Conservation (phyloP, 2,888 invertebrate genomes). For the Julus scandinavius region DNA sequence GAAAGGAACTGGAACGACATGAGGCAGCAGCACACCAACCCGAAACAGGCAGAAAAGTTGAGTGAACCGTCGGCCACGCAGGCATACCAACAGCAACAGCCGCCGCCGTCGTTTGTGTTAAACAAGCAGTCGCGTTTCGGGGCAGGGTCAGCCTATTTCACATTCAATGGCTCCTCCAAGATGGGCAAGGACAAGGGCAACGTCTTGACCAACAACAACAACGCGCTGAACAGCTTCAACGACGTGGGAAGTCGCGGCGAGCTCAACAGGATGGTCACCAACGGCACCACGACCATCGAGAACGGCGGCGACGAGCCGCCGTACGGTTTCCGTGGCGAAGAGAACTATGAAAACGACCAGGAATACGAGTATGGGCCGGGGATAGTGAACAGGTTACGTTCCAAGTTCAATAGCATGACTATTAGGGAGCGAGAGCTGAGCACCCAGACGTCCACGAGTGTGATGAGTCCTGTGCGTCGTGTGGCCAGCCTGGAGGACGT, state of each 20-base stretch:
- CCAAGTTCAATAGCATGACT: slow-evolving; percentile 58
- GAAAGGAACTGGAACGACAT: no score
- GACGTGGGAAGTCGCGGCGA: neutral
- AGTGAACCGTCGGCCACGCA: no score
- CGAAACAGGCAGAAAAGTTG: no score
- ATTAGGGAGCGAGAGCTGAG: neutral
- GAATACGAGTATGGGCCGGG: slow-evolving; percentile 58
- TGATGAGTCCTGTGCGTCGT: slow-evolving; percentile 52
- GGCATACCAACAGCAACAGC: no score
- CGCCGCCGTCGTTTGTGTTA: neutral
- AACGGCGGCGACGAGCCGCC: neutral
- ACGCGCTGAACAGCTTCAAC: neutral
- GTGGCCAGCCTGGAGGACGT: slow-evolving; percentile 57
- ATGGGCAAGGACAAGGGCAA: neutral
- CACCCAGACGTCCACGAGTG: neutral
- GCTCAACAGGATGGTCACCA: neutral
- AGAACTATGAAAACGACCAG: neutral
- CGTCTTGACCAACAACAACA: neutral
- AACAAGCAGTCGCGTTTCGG: neutral
- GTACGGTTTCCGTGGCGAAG: neutral
- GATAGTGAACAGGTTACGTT: slow-evolving; percentile 57
- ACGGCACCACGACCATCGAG: neutral
- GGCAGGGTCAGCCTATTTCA: neutral
- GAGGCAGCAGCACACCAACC: no score
- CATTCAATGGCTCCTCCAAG: neutral